Conservation (phyloP, 2,113 vertebrate species). For the Chloropsis cyanopogon region DNA sequence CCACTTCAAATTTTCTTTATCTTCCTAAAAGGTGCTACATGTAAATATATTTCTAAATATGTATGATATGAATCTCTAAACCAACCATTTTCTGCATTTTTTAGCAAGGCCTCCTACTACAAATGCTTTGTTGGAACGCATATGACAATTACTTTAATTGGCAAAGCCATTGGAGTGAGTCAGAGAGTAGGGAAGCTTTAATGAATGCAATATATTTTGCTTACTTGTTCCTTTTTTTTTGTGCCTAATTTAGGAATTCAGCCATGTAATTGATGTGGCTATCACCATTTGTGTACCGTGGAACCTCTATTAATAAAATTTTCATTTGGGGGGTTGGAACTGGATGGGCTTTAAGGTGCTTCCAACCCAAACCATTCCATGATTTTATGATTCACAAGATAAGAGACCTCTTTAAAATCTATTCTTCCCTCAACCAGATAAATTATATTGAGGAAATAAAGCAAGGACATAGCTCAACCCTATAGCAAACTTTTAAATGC, state of each 20-base stretch:
- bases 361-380: background rate
- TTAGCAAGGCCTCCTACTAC: constrained; percentile 18
- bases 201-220: constrained; percentile 56
- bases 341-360: background rate
- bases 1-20: background rate
- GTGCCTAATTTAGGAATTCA: constrained; percentile 36
- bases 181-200: constrained; percentile 34
- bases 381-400: background rate
- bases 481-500: background rate
- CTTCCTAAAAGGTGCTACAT: background rate
- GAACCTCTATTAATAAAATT: background rate
- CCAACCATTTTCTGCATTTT: constrained; percentile 28
- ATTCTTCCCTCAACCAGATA: background rate
- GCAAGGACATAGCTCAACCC: background rate
- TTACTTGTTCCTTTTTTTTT: constrained; percentile 14
- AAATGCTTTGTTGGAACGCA: constrained; percentile 31
- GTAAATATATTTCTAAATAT: background rate
- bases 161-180: constrained; percentile 59
- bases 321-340: background rate
- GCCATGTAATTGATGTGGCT: constrained; percentile 48
- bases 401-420: background rate
- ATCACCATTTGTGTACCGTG: background rate
- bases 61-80: background rate
- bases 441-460: background rate
- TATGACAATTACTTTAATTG: constrained; percentile 61